phyloP scores from a whole-genome alignment of 2,888 invertebrate species.

The Mactromeris polynyma region DNA sequence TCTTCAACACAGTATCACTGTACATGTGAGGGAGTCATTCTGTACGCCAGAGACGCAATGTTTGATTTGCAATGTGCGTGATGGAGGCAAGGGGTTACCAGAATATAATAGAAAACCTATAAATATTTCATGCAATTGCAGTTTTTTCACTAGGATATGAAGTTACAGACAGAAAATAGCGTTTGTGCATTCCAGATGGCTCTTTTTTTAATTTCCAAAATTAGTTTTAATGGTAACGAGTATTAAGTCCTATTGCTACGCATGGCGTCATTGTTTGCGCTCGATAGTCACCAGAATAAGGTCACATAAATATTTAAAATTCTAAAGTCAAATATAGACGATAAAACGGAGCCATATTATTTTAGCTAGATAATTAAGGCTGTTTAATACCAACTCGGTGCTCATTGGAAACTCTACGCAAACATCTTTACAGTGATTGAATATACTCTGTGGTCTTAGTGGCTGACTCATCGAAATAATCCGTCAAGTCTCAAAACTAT shows the following conservation, averaged over 20 bases:
- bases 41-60: background rate
- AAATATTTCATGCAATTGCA: slow-evolving; percentile 28
- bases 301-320: slow-evolving; percentile 2
- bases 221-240: background rate
- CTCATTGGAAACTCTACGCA: background rate
- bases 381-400: background rate
- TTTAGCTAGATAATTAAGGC: background rate
- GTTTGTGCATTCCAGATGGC: background rate
- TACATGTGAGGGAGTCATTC: background rate
- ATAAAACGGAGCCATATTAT: background rate
- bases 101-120: slow-evolving; percentile 24
- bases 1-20: background rate
- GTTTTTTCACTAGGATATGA: slow-evolving; percentile 13
- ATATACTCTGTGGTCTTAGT: background rate
- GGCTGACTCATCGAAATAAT: background rate
- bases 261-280: background rate
- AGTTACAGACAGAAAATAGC: background rate
- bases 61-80: slow-evolving; percentile 36
- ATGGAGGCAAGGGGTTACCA: background rate
- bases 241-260: background rate
- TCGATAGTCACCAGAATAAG: background rate
- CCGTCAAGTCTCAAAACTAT: background rate
- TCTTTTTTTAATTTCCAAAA: background rate
- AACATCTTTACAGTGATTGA: background rate
- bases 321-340: background rate